phyloP scores from a whole-genome alignment of 2,888 invertebrate species.

The Platycnemis pennipes region DNA sequence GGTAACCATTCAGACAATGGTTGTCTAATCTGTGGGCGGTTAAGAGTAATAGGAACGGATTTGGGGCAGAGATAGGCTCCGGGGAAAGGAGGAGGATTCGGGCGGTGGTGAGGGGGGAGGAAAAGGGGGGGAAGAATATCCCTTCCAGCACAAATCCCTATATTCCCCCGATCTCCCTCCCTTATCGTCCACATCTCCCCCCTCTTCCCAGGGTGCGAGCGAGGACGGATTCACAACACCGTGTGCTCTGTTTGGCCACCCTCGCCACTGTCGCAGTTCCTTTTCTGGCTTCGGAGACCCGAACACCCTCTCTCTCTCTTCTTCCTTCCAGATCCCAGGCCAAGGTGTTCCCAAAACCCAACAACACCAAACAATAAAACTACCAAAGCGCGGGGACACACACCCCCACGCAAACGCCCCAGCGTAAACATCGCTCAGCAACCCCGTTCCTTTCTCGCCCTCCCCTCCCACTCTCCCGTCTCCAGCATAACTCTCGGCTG shows the following conservation, averaged over 20 bases:
- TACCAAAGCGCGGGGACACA: not conserved
- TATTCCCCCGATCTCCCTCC: not conserved
- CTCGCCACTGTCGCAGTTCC: not conserved
- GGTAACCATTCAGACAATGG: conserved; percentile 20
- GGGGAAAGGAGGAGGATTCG: not conserved
- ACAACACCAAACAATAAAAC: conserved; percentile 36
- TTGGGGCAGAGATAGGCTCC: not conserved
- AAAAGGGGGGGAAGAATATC: no score
- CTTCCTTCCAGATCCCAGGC: not conserved
- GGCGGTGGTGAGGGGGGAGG: not conserved
- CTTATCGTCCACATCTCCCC: not conserved
- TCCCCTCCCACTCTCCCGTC: not conserved
- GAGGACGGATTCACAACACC: not conserved
- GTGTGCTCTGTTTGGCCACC: conserved; percentile 24
- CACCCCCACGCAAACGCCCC: not conserved
- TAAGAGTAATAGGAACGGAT: conserved; percentile 29
- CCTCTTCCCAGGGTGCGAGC: not conserved
- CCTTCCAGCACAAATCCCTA: not conserved
- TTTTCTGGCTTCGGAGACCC: not conserved
- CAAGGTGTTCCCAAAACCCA: conserved; percentile 38
- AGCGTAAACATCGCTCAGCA: conserved; percentile 11
- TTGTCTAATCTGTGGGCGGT: conserved; percentile 32
- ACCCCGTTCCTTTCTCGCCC: not conserved
- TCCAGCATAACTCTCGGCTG: conserved; percentile 24
- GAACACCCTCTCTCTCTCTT: not conserved